Base-by-base conservation (phyloP, 2,797 vertebrate species). In the Semaprochilodus insignis region DNA sequence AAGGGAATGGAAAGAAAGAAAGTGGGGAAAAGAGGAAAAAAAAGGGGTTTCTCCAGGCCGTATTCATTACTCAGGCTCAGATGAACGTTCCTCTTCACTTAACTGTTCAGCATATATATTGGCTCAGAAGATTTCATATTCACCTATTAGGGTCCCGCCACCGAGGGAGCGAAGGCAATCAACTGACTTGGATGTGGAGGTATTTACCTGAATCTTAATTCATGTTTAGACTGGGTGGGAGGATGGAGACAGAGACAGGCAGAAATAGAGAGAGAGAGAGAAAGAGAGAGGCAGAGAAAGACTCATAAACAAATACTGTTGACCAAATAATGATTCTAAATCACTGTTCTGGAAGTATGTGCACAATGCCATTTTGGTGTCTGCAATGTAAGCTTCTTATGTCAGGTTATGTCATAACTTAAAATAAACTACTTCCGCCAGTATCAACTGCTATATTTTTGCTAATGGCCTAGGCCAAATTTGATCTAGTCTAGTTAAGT, bases 131-230 rank as follows among this genome's bases (percentile, higher is more conserved):
- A 92, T 92, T 93, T 93, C 89, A 92, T 92, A 93, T 91, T 91
- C 90, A 90, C 89, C 88, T 87, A 92, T 90, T 91, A 91, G 85
- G 87, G 87, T 84, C 77, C 74, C 81, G 85, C 88, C 85, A 91
- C 90, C 88, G 78, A 88, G 88, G 88, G 89, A 91, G 77, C 59
- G 65, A 89, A 91, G 85, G 91, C 89, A 94, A 93, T 94, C 93
- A 93, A 88, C 82, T 81, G 82, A 72, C 83, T 89, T 81, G 80
- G 89, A 87, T 87, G 90, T 87, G 19, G 85, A 88, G 87, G 86
- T 88, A 88, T 91, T 91, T 91, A 91, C 91, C 88, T 92, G 92
- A 90, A 93, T 94, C 87, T 91, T 92, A 94, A 93, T 93, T 91
- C 81, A 21, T 77, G 81, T 88, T 89, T 77, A 82, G 80, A 75